Conservation (phyloP, 2,888 invertebrate species). For the Athalia rosae region DNA sequence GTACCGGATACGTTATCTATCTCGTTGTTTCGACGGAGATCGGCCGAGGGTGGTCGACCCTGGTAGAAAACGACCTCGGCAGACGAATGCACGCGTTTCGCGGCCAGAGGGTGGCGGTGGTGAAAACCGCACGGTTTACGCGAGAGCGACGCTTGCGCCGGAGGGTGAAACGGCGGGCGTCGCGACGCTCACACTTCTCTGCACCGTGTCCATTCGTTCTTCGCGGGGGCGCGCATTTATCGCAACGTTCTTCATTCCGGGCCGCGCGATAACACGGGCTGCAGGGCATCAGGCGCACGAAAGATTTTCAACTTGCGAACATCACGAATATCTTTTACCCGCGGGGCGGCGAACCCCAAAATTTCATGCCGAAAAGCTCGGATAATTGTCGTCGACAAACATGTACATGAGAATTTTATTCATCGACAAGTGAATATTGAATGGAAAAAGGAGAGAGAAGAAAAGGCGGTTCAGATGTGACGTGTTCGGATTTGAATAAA, state of each 20-base stretch:
- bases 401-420: neutral
- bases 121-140: conserved; percentile 1
- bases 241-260: conserved; percentile 20
- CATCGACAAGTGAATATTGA: neutral
- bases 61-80: no score
- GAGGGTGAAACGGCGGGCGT: conserved; percentile 7
- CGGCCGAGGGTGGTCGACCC: neutral
- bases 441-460: no score
- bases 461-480: no score
- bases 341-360: neutral
- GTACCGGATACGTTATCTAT: neutral
- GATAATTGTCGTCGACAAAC: neutral
- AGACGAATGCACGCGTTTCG: no score
- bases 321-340: neutral
- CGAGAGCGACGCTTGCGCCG: conserved; percentile 37
- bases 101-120: neutral
- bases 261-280: neutral
- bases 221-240: neutral
- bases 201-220: conserved; percentile 15
- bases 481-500: no score
- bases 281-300: neutral
- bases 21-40: neutral
- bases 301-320: neutral
- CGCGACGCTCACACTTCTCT: conserved; percentile 16
- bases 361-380: neutral